Percentiles rank a stretch among this genome's conserved stretches.
Evolutionary conservation across 2,888 invertebrate species (phyloP).

Genomic region (Agelastica alni): DNA sequence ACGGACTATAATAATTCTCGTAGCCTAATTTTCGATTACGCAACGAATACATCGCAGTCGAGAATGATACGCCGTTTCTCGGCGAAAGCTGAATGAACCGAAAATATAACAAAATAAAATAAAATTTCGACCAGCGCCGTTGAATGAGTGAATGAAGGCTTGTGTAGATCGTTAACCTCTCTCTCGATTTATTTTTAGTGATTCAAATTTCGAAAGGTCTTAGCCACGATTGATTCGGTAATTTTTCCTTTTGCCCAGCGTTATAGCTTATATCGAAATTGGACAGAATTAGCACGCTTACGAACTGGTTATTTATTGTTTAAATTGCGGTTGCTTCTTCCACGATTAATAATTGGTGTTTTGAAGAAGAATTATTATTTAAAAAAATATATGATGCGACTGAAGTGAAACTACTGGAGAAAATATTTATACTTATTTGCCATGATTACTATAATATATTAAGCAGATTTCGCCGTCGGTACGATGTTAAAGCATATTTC

Average conservation of each 20-base stretch:
- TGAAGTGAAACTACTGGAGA: too few species aligned
- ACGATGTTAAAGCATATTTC: too few species aligned
- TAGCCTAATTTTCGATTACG: conserved; percentile 5
- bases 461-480: too few species aligned
- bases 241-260: conserved; percentile 3
- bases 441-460: too few species aligned
- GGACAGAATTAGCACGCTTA: background rate
- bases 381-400: too few species aligned
- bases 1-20: too few species aligned
- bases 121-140: conserved; percentile 19
- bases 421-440: too few species aligned
- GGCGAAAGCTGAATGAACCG: conserved; percentile 34
- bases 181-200: conserved; percentile 25
- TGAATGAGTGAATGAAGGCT: conserved; percentile 27
- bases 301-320: too few species aligned
- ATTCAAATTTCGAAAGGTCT: conserved; percentile 25
- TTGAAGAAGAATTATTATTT: too few species aligned
- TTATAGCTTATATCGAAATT: conserved; percentile 13
- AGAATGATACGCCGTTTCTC: conserved; percentile 23
- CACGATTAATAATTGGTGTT: too few species aligned
- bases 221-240: conserved; percentile 4
- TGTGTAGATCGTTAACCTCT: conserved; percentile 24
- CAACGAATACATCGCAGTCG: conserved; percentile 6
- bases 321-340: too few species aligned
- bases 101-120: conserved; percentile 31